Evolutionary conservation across 2,113 vertebrate genomes (phyloP).

Genomic region (Meleagris gallopavo): DNA sequence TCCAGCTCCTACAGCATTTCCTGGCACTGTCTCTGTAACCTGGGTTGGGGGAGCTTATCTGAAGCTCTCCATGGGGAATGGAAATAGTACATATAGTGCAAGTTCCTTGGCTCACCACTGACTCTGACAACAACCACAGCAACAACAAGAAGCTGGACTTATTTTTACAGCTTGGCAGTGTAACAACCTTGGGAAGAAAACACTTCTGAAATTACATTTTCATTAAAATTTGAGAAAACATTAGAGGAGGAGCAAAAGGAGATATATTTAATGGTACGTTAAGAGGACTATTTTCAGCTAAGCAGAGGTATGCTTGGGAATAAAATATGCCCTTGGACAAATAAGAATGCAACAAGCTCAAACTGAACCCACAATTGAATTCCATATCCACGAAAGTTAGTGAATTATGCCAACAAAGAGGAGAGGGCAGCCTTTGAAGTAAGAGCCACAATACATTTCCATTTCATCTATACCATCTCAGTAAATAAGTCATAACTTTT

Average conservation of each 20-base stretch:
- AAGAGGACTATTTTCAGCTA: neutral
- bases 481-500: neutral
- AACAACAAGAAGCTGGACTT: slow-evolving; percentile 50
- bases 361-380: neutral
- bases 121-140: slow-evolving; percentile 8
- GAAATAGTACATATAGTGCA: slow-evolving; percentile 62
- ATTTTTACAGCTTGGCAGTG: slow-evolving; percentile 39
- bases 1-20: slow-evolving; percentile 38
- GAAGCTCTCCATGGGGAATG: slow-evolving; percentile 48
- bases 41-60: slow-evolving; percentile 51
- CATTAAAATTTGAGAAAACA: slow-evolving; percentile 28
- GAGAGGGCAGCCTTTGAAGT: neutral
- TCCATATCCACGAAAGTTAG: neutral
- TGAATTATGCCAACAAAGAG: neutral
- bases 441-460: neutral
- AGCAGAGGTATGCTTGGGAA: neutral
- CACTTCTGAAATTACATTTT: slow-evolving; percentile 30
- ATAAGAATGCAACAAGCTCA: neutral
- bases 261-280: neutral
- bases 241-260: neutral
- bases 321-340: neutral
- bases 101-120: slow-evolving; percentile 41
- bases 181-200: neutral
- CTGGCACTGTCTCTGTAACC: slow-evolving; percentile 23
- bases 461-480: neutral